Evolutionary conservation across 2,113 vertebrate genomes (phyloP).

Genomic region (Eublepharis macularius): DNA sequence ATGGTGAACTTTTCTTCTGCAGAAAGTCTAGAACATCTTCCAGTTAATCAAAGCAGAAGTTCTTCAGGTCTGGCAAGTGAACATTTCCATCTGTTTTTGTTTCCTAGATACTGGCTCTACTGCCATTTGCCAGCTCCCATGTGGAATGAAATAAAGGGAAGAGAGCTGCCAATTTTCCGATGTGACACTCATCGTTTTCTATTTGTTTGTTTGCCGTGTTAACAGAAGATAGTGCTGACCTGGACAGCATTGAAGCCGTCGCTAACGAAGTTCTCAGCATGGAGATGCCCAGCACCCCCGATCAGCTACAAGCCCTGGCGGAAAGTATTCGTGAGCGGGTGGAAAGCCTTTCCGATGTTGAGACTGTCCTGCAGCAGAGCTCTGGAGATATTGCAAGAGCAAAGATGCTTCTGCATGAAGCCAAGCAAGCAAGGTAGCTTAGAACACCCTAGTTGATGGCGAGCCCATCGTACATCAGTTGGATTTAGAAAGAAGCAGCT

Average conservation of each 20-base stretch:
- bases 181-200: background rate
- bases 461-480: background rate
- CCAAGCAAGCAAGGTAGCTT: slow-evolving; percentile 84
- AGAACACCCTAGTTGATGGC: background rate
- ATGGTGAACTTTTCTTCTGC: background rate
- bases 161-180: background rate
- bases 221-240: slow-evolving; percentile 91
- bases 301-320: slow-evolving; percentile 90
- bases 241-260: slow-evolving; percentile 93
- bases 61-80: background rate
- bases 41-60: background rate
- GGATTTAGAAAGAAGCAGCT: background rate
- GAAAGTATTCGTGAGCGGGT: slow-evolving; percentile 91
- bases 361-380: slow-evolving; percentile 90
- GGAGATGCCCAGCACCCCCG: slow-evolving; percentile 94
- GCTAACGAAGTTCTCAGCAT: slow-evolving; percentile 93
- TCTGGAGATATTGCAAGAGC: slow-evolving; percentile 88
- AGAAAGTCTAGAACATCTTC: background rate
- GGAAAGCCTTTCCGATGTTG: slow-evolving; percentile 89
- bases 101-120: background rate
- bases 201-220: slow-evolving; percentile 9
- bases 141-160: background rate
- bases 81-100: background rate
- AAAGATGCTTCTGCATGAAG: slow-evolving; percentile 86
- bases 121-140: background rate